phyloP scores from a whole-genome alignment of 2,888 invertebrate species.

The Spatulosminthurus flaviceps region DNA sequence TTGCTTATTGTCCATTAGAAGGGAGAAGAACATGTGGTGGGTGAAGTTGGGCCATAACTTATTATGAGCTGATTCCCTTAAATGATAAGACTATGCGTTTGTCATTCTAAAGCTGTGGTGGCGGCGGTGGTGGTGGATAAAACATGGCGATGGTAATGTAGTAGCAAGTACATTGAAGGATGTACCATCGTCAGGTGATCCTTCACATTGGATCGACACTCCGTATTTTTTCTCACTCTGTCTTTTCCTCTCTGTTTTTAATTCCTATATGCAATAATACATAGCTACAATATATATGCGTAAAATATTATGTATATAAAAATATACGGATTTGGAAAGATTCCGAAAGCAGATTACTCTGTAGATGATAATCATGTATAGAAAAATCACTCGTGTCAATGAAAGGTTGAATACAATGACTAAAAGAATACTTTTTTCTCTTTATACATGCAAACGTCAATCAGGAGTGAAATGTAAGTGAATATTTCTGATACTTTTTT shows the following conservation, averaged over 20 bases:
- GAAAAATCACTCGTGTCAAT: conserved; percentile 35
- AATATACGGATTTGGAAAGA: conserved; percentile 10
- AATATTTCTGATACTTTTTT: conserved; percentile 36
- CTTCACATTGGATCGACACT: background rate
- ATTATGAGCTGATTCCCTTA: conserved; percentile 9
- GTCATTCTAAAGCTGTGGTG: too few relatives aligned
- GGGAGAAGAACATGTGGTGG: background rate
- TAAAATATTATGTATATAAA: too few relatives aligned
- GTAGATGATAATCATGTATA: conserved; percentile 18
- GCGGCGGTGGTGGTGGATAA: background rate
- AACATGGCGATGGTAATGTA: too few relatives aligned
- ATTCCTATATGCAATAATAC: too few relatives aligned
- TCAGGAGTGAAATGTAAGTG: conserved; percentile 58
- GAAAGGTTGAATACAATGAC: conserved; percentile 41
- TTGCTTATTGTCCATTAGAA: too few relatives aligned
- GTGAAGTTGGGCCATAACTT: background rate
- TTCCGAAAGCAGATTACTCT: background rate
- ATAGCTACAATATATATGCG: too few relatives aligned
- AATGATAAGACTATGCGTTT: too few relatives aligned
- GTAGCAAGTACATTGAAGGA: background rate
- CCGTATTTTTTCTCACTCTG: too few relatives aligned
- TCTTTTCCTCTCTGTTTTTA: too few relatives aligned
- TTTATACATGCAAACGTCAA: conserved; percentile 51
- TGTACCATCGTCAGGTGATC: background rate
- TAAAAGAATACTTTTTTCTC: conserved; percentile 50